Evolutionary conservation across 2,888 invertebrate species (phyloP), one percentile per base, ranked within the genome.

Genomic region (Thumatha senex): DNA sequence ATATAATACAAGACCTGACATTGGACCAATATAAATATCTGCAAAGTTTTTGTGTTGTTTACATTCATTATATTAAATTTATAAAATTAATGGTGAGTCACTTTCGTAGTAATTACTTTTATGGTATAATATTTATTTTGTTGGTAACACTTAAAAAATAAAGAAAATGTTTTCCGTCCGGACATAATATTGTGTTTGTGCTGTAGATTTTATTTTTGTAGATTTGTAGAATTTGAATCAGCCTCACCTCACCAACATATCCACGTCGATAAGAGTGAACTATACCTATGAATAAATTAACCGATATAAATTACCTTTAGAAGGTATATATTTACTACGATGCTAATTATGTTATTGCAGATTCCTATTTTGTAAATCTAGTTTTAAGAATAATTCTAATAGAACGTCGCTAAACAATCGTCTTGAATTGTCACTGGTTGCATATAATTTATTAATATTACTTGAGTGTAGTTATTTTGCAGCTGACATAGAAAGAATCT

Each of bases 361-460:
- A 90, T 90, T 90, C 90, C 89, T 90, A 83, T 86, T 86, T 87
- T 87, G 72, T 87, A 84, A 61, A 80, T 70, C 63, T 89, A 88
- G 83, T 68, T 83, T 54, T 88, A 89, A 88, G 88, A 72, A 79
- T 84, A 85, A 74, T 75, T 76, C 77, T 76, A 73, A 72, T 68
- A 63, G 56, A 70, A 42, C 52, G 51, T 58, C 50, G 64, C 69
- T 65, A 63, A 61, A 67, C 54, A 60, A 72, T 72, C 61, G 67
- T 77, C 70, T 70, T 63, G 45, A 76, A 82, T 78, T 56, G 63
- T 66, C 57, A 56, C 68, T 71, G 67, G 76, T 72, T 74, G 70
- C 65, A 78, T 74, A 78, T 81, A 78, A 83, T 81, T 80, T 79
- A 78, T 80, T 78, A 72, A 74, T 65, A 61, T 54, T 51, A 44